Base-by-base conservation (phyloP, 2,888 invertebrate species). In the Amaurobius ferox region DNA sequence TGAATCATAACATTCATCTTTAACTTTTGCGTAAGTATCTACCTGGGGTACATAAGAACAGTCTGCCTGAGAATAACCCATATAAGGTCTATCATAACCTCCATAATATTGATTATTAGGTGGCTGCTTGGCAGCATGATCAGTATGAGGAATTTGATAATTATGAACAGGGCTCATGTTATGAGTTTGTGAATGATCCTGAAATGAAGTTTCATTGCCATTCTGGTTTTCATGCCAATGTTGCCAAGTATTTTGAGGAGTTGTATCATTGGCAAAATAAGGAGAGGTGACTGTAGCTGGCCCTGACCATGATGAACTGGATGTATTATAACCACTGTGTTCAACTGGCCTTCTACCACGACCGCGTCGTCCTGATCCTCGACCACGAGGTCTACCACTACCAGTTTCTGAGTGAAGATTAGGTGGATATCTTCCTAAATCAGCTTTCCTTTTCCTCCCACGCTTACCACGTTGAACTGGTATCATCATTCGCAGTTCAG, bases 11-110 rank as follows among this genome's bases (percentile, higher is more conserved):
- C 86, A 86, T 55, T 86, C 86, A 67, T 86, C 86, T 86, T 86
- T 86, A 70, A 86, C 86, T 67, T 86, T 86, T 29, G 86, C 74
- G 78, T 86, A 86, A 79, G 86, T 86, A 86, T 86, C 86, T 61
- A 74, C 86, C 62, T 86, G 86, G 19, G 86, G 86, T 64, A 86
- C 79, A 79, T 86, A 86, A 32, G 86, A 86, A 70, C 86, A 86
- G 79, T 86, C 86, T 44, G 79, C 79, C 86, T 86, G 86, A 86
- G 86, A 86, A 76, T 74, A 86, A 70, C 72, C 77, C 79, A 86
- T 79, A 35, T 86, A 86, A 64, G 86, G 70, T 68, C 86, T 79
- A 71, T 35, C 32, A 86, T 86, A 86, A 35, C 70, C 74, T 39
- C 79, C 86, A 86, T 86, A 86, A 66, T 86, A 86, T 35, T 86